phyloP scores from a whole-genome alignment of 2,797 vertebrate genomes.

The Myotis vivesi region DNA sequence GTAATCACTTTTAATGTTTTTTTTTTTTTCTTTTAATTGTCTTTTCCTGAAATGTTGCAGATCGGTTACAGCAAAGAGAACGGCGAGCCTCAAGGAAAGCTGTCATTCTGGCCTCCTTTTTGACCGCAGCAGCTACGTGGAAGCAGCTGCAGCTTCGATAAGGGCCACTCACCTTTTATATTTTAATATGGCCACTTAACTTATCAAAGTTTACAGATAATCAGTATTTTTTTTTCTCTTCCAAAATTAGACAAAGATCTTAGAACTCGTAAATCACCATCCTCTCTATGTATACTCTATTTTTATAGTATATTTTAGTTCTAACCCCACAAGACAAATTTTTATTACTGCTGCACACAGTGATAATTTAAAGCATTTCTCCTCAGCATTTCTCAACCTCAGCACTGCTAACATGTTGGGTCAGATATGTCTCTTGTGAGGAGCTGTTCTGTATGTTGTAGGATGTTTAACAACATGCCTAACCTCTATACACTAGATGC shows the following conservation, averaged over 20 bases:
- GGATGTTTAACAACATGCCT: not conserved
- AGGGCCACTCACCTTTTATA: not conserved
- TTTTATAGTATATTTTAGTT: not conserved
- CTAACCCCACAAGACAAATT: not conserved
- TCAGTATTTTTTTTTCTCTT: not conserved
- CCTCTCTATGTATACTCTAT: not conserved
- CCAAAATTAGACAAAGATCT: not conserved
- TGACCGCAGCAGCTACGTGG: too few relatives aligned
- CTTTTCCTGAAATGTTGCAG: too few relatives aligned
- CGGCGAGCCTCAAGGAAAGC: too few relatives aligned
- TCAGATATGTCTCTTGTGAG: not conserved
- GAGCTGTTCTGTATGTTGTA: too few relatives aligned
- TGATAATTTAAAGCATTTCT: not conserved
- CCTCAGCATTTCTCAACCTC: not conserved
- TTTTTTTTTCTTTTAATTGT: not conserved
- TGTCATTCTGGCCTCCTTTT: too few relatives aligned
- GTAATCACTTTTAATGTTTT: not conserved
- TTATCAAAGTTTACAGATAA: not conserved
- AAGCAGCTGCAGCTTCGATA: too few relatives aligned
- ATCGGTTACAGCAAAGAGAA: too few relatives aligned
- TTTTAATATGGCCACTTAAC: not conserved
- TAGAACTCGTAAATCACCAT: not conserved
- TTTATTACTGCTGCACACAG: not conserved
- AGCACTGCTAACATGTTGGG: not conserved
- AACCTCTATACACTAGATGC: not conserved